Evolutionary conservation across 2,797 vertebrate species (phyloP).

Genomic region (Falco biarmicus): DNA sequence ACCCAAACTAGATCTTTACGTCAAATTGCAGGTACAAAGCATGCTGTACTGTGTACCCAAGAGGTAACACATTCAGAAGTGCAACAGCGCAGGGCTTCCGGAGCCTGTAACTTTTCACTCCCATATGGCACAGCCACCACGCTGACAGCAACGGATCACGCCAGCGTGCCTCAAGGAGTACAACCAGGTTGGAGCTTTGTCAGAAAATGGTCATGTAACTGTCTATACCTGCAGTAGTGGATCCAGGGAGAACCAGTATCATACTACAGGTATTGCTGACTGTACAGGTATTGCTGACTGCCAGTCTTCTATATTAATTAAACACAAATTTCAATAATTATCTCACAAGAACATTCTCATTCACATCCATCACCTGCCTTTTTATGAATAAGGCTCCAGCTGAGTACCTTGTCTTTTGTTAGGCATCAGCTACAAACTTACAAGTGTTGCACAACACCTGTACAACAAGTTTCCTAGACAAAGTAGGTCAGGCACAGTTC

Average conservation of each 20-base stretch:
- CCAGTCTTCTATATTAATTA: background rate
- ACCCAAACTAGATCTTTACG: background rate
- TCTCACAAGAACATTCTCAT: background rate
- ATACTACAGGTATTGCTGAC: too few relatives aligned
- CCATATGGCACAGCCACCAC: background rate
- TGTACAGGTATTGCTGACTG: too few relatives aligned
- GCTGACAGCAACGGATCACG: background rate
- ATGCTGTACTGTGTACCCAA: background rate
- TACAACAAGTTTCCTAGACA: background rate
- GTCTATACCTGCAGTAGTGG: background rate
- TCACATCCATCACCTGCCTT: background rate
- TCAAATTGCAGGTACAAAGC: background rate
- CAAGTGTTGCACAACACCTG: background rate
- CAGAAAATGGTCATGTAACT: too few relatives aligned
- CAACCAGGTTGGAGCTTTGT: background rate
- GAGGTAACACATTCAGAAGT: background rate
- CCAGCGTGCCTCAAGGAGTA: rapidly evolving
- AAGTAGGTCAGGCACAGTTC: slow-evolving; percentile 25
- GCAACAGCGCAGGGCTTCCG: background rate
- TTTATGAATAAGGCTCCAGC: background rate
- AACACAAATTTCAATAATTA: background rate
- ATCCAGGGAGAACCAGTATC: background rate
- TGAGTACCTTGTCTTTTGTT: background rate
- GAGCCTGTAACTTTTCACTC: background rate
- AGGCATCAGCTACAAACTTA: background rate